Conservation (phyloP, 2,113 vertebrate genomes). For the Rhegmatorhina hoffmannsi region DNA sequence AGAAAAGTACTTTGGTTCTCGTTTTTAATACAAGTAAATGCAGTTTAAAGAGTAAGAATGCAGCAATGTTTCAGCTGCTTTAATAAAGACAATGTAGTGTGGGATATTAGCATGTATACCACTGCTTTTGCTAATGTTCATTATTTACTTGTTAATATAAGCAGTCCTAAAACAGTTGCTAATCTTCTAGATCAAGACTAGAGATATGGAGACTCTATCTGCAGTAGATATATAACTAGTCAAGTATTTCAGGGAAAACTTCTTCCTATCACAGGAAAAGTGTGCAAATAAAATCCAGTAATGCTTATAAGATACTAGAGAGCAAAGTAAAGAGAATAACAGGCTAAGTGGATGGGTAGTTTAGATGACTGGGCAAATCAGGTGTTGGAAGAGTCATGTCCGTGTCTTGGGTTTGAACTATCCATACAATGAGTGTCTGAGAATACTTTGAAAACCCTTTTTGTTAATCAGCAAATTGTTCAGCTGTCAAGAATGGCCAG, state of each 20-base stretch:
- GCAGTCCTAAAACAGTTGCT: neutral
- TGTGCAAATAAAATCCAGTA: neutral
- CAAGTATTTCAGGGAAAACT: neutral
- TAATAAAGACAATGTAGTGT: neutral
- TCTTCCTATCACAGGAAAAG: neutral
- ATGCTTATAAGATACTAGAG: neutral
- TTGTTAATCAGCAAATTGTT: neutral
- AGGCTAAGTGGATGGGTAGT: neutral
- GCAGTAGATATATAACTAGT: neutral
- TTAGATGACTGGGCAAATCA: neutral
- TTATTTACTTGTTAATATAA: neutral
- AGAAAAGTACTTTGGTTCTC: neutral
- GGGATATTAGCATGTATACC: neutral
- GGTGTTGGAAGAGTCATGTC: neutral
- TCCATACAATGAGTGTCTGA: neutral
- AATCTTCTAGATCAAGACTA: neutral
- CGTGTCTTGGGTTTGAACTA: neutral
- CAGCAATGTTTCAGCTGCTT: neutral
- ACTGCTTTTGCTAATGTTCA: neutral
- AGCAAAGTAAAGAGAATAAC: neutral
- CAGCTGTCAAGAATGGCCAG: neutral
- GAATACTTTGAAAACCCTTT: neutral
- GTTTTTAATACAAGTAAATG: neutral
- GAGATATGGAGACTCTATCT: neutral
- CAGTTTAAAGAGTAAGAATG: neutral